These are phyloP conservation scores for Ostrea edulis DNA, from an alignment of 1,140 invertebrate genomes.

Conservation along the genomic window DNA sequence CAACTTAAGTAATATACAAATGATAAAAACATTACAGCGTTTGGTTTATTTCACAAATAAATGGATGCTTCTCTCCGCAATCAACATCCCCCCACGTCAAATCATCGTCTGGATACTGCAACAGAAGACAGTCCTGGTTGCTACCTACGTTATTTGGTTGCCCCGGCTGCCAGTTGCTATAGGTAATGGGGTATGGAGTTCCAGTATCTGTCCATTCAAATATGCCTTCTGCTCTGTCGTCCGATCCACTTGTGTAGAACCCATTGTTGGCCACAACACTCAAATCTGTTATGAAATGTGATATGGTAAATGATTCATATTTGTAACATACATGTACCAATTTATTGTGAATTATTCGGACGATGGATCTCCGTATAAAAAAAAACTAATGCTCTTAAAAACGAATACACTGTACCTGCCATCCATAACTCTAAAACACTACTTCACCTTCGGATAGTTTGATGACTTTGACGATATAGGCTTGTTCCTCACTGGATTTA, in stretches of 20 bases:
- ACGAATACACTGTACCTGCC: neutral
- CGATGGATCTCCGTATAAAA: too few species aligned
- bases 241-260: constrained; percentile 60
- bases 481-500: constrained; percentile 53
- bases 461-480: constrained; percentile 44
- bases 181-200: constrained; percentile 45
- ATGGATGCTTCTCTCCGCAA: constrained; percentile 59
- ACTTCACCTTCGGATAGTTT: constrained; percentile 48
- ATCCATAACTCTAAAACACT: neutral
- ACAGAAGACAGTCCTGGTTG: constrained; percentile 61
- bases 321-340: too few species aligned
- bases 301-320: neutral
- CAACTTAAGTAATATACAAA: too few species aligned
- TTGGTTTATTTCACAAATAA: constrained; percentile 59
- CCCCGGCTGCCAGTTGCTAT: constrained; percentile 62
- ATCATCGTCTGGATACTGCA: constrained; percentile 59
- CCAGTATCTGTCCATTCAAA: constrained; percentile 63
- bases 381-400: neutral
- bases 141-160: constrained; percentile 64
- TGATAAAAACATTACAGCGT: neutral
- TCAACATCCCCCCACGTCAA: constrained; percentile 63
- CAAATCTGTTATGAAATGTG: neutral
- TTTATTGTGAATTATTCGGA: too few species aligned
- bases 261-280: constrained; percentile 33
- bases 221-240: constrained; percentile 49